Conservation (phyloP, 2,113 vertebrate species). For the Corythornis madagascariensis region DNA sequence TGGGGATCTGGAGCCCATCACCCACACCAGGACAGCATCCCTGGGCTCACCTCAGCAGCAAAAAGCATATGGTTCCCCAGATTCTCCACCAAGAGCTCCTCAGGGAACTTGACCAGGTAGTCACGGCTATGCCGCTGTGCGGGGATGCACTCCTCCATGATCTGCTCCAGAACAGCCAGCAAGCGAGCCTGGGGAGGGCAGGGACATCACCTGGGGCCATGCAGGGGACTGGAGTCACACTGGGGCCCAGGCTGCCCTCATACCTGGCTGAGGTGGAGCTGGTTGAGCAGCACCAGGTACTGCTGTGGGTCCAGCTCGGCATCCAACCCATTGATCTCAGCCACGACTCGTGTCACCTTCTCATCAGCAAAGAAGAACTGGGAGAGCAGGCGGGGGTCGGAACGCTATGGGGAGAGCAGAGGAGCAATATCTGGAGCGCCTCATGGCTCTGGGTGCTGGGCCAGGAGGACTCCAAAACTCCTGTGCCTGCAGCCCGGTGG, state of each 20-base stretch:
- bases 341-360: constrained; percentile 65
- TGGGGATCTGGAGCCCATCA: fast-evolving
- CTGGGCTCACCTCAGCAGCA: constrained; percentile 69
- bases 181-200: constrained; percentile 67
- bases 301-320: constrained; percentile 73
- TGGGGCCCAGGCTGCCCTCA: fast-evolving
- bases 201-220: not conserved
- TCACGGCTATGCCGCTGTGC: constrained; percentile 69
- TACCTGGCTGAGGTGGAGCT: constrained; percentile 78
- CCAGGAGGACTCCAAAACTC: not conserved
- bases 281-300: constrained; percentile 75
- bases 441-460: fast-evolving
- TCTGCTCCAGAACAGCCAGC: constrained; percentile 69
- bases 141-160: constrained; percentile 77
- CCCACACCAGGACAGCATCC: fast-evolving
- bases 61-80: constrained; percentile 77
- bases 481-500: fast-evolving
- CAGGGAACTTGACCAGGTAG: constrained; percentile 77
- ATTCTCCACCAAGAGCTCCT: constrained; percentile 73
- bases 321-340: constrained; percentile 71
- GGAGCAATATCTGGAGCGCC: fast-evolving
- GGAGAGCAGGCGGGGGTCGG: constrained; percentile 73
- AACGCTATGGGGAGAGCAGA: constrained; percentile 56
- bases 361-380: constrained; percentile 79
- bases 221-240: fast-evolving